Percentiles rank a stretch among this genome's conserved stretches.
phyloP scores from a whole-genome alignment of 2,113 vertebrate genomes.

The Gracilinanus agilis region DNA sequence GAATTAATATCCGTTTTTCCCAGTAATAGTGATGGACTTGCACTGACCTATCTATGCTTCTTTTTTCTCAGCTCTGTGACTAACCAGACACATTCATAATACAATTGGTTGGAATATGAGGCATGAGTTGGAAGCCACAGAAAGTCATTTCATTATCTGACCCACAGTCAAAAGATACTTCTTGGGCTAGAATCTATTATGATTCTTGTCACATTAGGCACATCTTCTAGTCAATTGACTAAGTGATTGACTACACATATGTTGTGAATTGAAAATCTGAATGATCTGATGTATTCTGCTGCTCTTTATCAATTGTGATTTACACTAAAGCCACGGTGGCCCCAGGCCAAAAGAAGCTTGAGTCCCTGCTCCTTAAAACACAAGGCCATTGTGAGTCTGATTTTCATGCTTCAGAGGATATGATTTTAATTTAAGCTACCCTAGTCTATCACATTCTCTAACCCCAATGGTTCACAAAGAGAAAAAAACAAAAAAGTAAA shows the following conservation, averaged over 20 bases:
- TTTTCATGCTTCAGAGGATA: not conserved
- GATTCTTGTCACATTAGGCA: not conserved
- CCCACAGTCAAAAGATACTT: not conserved
- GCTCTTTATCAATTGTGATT: not conserved
- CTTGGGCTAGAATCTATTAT: too few relatives aligned
- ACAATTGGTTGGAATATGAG: not conserved
- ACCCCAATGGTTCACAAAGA: not conserved
- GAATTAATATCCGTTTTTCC: not conserved
- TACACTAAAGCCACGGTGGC: not conserved
- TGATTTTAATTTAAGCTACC: not conserved
- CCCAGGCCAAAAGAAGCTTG: not conserved
- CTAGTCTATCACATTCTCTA: conserved; percentile 1
- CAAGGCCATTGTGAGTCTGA: not conserved
- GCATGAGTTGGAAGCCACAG: not conserved
- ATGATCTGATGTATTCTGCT: not conserved
- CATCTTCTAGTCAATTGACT: not conserved
- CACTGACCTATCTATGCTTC: not conserved
- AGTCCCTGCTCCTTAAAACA: not conserved
- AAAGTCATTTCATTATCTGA: not conserved
- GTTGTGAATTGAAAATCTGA: not conserved
- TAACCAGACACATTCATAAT: not conserved
- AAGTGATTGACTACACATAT: not conserved
- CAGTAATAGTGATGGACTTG: not conserved
- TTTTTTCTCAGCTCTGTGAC: not conserved
- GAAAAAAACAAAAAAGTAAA: not conserved